Evolutionary conservation across 2,113 vertebrate species (phyloP), one percentile per base, ranked within the genome.

Genomic region (Hymenochirus boettgeri): DNA sequence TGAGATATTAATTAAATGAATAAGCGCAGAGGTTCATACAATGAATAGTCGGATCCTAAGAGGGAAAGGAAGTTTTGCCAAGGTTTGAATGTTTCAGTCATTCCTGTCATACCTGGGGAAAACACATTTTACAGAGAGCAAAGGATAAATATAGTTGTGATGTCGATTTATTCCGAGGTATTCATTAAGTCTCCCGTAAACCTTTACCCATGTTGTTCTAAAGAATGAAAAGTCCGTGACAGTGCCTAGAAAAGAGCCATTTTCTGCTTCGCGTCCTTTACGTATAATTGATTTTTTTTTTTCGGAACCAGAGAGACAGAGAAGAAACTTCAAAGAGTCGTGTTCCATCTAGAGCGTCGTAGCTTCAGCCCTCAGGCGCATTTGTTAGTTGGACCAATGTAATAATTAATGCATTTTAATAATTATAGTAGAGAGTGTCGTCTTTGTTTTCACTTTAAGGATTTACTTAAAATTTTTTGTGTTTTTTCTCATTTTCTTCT

Each of bases 291-390:
- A n/a, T n/a, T n/a, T n/a, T n/a, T n/a, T n/a, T n/a, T n/a, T n/a
- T n/a, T n/a, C n/a, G 85, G 89, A 87, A 90, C 90, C 91, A 89
- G 91, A 85, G 77, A 74, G 83, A 81, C 77, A n/a, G n/a, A n/a
- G n/a, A 78, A 71, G 79, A 78, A 85, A 88, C 91, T 89, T 94
- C 90, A 92, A 92, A 92, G 92, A 82, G 71, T 78, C 70, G 80
- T 76, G 80, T 89, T 87, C 91, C 87, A 91, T 92, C 91, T 84
- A 75, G 85, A 85, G 83, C 86, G 87, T 90, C 88, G 86, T 72
- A 80, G 88, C 91, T 92, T 92, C 92, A 93, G 93, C 91, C 82
- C 71, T 77, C 81, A 77, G 84, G 85, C 80, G 75, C 89, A 87
- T 92, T 89, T 93, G 90, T n/a, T 92, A 90, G 87, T 89, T 88